A percentile compares a stretch with the other conserved stretches of the same genome.
phyloP scores from a whole-genome alignment of 1,140 invertebrate species.

The Sitobion miscanthi region DNA sequence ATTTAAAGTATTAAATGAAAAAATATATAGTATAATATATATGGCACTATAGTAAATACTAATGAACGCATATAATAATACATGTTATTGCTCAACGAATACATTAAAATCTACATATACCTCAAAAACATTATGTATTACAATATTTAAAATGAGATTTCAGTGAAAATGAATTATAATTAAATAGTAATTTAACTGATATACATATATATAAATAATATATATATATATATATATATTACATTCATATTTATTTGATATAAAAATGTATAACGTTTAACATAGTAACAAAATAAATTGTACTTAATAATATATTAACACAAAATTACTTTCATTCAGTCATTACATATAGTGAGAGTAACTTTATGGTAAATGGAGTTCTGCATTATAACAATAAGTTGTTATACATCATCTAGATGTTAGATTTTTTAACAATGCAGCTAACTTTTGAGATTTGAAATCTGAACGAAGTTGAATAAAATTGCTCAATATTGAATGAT shows the following conservation, averaged over 20 bases:
- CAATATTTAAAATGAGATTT: background rate
- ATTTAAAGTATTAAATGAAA: background rate
- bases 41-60: slow-evolving; percentile 13
- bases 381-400: background rate
- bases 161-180: background rate
- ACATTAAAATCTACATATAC: slow-evolving; percentile 2
- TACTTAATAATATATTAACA: background rate
- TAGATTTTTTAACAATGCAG: slow-evolving; percentile 70
- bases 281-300: slow-evolving; percentile 21
- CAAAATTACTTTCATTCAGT: slow-evolving; percentile 27
- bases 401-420: slow-evolving; percentile 42
- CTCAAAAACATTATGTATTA: background rate
- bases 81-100: background rate
- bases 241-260: background rate
- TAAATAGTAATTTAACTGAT: background rate
- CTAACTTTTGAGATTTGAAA: slow-evolving; percentile 85
- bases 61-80: background rate
- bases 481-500: slow-evolving; percentile 83
- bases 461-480: slow-evolving; percentile 94
- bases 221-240: background rate
- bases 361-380: background rate
- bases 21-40: background rate
- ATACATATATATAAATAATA: background rate
- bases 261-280: slow-evolving; percentile 14
- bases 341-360: background rate